Percentiles rank a stretch among this genome's conserved stretches.
Evolutionary conservation across 2,113 vertebrate species (phyloP).

Genomic region (Nibea coibor): DNA sequence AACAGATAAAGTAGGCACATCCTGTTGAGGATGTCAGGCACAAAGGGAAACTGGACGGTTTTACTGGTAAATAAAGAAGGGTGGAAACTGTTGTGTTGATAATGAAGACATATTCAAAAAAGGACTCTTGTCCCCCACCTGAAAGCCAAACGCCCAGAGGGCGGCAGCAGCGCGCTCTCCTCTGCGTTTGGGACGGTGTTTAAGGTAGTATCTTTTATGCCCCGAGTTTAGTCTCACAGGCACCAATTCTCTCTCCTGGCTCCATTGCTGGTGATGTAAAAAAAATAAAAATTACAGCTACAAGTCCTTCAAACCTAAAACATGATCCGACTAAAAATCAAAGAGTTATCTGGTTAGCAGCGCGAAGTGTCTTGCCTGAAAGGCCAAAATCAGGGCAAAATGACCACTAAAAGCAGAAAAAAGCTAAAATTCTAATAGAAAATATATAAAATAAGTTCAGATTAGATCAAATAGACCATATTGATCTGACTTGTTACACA

Average conservation of each 20-base stretch:
- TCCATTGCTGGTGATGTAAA: fast-evolving
- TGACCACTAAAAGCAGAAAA: fast-evolving
- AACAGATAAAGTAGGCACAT: constrained; percentile 26
- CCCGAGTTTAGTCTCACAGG: constrained; percentile 29
- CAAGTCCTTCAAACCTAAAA: background rate
- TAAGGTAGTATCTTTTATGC: fast-evolving
- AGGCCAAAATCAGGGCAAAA: fast-evolving
- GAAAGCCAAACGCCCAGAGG: constrained; percentile 69
- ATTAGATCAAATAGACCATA: too few species aligned
- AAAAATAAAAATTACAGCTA: background rate
- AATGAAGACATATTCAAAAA: constrained; percentile 16
- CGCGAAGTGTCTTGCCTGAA: background rate
- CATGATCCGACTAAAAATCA: background rate
- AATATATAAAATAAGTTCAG: too few species aligned
- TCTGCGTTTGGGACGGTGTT: background rate
- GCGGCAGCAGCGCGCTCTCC: constrained; percentile 78
- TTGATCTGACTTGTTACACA: too few species aligned
- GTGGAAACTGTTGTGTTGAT: constrained; percentile 26
- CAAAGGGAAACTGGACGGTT: constrained; percentile 30
- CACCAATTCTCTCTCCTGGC: background rate
- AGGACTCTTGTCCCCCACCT: constrained; percentile 1
- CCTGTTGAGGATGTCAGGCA: constrained; percentile 25
- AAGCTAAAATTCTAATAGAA: too few species aligned
- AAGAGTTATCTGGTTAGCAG: background rate
- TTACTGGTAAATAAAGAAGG: constrained; percentile 25